Conservation (phyloP, 2,113 vertebrate species). For the Grus americana region DNA sequence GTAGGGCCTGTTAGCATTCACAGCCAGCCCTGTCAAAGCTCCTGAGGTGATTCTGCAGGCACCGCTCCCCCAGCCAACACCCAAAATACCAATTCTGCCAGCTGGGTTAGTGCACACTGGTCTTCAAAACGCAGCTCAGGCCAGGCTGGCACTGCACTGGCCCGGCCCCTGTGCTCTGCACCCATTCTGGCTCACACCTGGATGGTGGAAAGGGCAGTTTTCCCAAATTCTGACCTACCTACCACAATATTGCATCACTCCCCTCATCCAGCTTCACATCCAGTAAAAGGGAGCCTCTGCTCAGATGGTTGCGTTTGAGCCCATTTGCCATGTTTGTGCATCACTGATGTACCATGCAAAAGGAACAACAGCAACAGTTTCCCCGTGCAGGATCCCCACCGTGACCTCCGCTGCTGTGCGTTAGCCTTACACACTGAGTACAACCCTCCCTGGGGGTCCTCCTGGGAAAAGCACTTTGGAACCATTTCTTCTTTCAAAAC, state of each 20-base stretch:
- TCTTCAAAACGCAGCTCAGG: neutral
- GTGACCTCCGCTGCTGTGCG: neutral
- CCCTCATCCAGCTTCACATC: neutral
- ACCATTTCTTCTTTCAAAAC: neutral
- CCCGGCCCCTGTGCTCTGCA: accelerated
- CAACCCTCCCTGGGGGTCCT: neutral
- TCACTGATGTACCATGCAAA: neutral
- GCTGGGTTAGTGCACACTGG: neutral
- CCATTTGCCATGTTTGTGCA: neutral
- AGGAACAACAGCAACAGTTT: neutral
- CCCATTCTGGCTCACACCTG: neutral
- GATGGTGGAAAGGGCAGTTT: neutral
- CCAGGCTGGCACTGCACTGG: neutral
- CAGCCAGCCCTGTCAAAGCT: neutral
- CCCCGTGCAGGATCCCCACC: neutral
- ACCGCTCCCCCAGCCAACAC: neutral
- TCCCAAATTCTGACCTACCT: neutral
- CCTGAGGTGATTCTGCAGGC: neutral
- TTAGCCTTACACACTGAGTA: neutral
- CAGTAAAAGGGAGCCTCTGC: neutral
- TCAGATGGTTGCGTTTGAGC: neutral
- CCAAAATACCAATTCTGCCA: neutral
- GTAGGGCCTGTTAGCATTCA: neutral
- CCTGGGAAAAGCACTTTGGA: neutral
- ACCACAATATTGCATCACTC: accelerated